Percentiles rank a stretch among this genome's conserved stretches.
phyloP scores from a whole-genome alignment of 2,797 vertebrate species.

The Tokudaia tokunoshimensis region DNA sequence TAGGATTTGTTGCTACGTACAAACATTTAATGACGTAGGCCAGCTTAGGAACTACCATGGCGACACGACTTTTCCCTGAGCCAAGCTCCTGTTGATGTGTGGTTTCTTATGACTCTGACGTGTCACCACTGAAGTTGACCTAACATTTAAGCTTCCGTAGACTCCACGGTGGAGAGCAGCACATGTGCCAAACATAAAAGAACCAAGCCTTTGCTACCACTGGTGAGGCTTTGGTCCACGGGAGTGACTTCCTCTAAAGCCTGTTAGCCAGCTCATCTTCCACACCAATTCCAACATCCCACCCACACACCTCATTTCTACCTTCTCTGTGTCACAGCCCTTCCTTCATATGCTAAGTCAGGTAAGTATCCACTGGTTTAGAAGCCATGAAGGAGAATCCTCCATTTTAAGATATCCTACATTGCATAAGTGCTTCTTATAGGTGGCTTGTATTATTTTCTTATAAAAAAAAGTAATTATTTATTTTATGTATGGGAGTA shows the following conservation, averaged over 20 bases:
- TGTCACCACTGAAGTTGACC: neutral
- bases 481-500: no score
- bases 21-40: neutral
- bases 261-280: neutral
- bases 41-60: conserved; percentile 23
- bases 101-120: neutral
- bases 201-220: neutral
- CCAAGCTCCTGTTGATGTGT: neutral
- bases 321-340: neutral
- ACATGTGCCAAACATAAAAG: neutral
- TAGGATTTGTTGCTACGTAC: neutral
- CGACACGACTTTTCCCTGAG: conserved; percentile 6
- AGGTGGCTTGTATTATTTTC: neutral
- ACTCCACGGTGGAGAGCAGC: neutral
- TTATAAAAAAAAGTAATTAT: no score
- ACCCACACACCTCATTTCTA: neutral
- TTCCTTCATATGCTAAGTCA: neutral
- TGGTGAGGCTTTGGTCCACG: neutral
- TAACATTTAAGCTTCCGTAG: neutral
- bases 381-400: neutral
- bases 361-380: conserved; percentile 15
- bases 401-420: neutral
- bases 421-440: neutral
- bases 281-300: no score
- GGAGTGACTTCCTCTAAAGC: neutral